Percentiles rank a stretch among this genome's conserved stretches.
These are phyloP conservation scores for Micromussa lordhowensis DNA, from an alignment of 92 coral and sea anemone species.

Conservation along the genomic window DNA sequence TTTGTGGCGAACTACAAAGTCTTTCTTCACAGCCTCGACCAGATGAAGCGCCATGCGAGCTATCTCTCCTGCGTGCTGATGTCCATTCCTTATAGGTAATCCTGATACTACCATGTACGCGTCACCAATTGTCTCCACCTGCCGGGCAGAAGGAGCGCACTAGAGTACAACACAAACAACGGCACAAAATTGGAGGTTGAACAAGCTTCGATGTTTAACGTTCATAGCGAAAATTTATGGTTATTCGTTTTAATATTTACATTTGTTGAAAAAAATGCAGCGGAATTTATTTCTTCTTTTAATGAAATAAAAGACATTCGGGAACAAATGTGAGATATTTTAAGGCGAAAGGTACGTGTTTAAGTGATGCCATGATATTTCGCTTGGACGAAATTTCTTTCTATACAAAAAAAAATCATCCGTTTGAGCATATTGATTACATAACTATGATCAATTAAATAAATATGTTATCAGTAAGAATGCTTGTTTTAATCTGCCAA, in stretches of 20 bases:
- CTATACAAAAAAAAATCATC: background rate
- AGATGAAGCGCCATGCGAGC: constrained; percentile 95
- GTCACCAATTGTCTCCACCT: constrained; percentile 99
- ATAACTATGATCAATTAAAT: background rate
- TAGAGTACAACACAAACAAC: constrained; percentile 94
- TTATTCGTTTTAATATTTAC: background rate
- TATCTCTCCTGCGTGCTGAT: constrained; percentile 95
- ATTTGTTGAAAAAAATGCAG: background rate
- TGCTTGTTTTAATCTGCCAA: background rate
- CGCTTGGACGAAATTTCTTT: background rate
- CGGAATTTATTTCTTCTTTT: background rate
- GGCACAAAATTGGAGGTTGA: constrained; percentile 89
- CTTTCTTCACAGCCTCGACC: constrained; percentile 90
- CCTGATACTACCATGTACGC: constrained; percentile 99
- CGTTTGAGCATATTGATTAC: background rate
- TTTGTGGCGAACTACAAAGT: constrained; percentile 87
- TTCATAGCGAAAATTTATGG: constrained; percentile 26
- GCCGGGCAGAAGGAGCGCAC: constrained; percentile 99
- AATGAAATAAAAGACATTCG: background rate
- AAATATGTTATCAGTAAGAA: background rate
- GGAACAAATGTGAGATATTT: background rate
- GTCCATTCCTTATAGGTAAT: constrained; percentile 92
- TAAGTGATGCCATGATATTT: background rate
- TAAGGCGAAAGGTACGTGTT: background rate
- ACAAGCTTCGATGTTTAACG: constrained; percentile 45